Evolutionary conservation across 2,888 invertebrate species (phyloP).

Genomic region (Sympetrum striolatum): DNA sequence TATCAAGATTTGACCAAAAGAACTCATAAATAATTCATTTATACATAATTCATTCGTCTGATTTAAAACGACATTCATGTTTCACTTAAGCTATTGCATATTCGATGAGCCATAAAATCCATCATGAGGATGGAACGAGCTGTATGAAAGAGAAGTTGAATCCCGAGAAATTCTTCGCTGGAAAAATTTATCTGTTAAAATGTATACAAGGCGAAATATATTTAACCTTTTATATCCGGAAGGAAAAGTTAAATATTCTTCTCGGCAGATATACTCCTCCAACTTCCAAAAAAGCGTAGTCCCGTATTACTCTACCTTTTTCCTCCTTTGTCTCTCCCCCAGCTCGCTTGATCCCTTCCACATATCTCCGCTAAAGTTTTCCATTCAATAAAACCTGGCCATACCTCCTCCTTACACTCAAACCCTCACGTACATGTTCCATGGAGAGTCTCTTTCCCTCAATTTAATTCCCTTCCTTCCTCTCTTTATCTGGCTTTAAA

Average conservation of each 20-base stretch:
- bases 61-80: no score
- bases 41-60: no score
- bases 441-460: not conserved
- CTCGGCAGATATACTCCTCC: not conserved
- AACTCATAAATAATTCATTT: no score
- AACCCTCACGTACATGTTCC: not conserved
- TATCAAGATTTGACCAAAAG: no score
- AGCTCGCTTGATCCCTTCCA: not conserved
- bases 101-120: no score
- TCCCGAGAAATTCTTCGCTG: not conserved
- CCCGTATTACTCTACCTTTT: not conserved
- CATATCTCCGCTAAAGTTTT: not conserved
- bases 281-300: not conserved
- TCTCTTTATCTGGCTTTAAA: not conserved
- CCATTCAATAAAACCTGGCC: conserved; percentile 10
- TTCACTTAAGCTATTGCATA: no score
- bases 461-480: conserved; percentile 3
- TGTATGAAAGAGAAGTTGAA: not conserved
- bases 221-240: not conserved
- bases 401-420: not conserved
- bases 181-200: not conserved
- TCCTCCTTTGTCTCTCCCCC: not conserved
- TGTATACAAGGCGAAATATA: not conserved
- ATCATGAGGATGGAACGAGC: no score
- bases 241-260: not conserved